Evolutionary conservation across 2,113 vertebrate genomes (phyloP).

Genomic region (Muntiacus muntjak): DNA sequence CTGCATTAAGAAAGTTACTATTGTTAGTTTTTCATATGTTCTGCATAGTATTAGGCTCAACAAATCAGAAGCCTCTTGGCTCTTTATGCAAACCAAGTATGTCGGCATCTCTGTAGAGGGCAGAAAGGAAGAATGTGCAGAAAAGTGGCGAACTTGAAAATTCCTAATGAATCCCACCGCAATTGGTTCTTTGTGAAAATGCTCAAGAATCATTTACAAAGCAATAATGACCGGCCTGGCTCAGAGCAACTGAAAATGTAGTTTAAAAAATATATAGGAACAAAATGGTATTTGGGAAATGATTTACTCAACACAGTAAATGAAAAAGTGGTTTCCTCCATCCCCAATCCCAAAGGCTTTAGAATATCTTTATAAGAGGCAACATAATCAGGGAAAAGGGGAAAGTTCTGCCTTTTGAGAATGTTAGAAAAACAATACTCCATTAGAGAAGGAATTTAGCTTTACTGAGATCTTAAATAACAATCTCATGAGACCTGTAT

Average conservation of each 20-base stretch:
- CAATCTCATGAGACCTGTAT: not conserved
- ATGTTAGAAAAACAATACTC: slow-evolving; percentile 1
- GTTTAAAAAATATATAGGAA: not conserved
- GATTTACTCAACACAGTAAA: not conserved
- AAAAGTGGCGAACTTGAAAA: not conserved
- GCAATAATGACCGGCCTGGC: not conserved
- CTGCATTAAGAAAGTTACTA: not conserved
- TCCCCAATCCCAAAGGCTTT: not conserved
- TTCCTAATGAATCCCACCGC: not conserved
- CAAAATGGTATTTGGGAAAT: not conserved
- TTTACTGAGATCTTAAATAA: not conserved
- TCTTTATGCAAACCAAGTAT: not conserved
- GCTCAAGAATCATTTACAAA: not conserved
- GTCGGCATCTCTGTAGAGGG: not conserved
- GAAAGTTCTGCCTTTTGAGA: not conserved
- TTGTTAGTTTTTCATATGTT: not conserved
- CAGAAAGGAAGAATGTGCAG: not conserved
- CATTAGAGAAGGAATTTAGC: not conserved
- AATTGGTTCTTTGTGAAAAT: not conserved
- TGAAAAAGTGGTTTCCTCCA: not conserved
- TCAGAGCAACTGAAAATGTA: not conserved
- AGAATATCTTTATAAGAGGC: not conserved
- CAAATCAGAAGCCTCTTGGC: not conserved
- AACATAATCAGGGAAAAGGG: not conserved
- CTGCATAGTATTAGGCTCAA: not conserved